A percentile compares a stretch with the other conserved stretches of the same genome.
These are phyloP conservation scores for Trachelus stipa DNA, from an alignment of 2,888 invertebrate species.

Conservation along the genomic window DNA sequence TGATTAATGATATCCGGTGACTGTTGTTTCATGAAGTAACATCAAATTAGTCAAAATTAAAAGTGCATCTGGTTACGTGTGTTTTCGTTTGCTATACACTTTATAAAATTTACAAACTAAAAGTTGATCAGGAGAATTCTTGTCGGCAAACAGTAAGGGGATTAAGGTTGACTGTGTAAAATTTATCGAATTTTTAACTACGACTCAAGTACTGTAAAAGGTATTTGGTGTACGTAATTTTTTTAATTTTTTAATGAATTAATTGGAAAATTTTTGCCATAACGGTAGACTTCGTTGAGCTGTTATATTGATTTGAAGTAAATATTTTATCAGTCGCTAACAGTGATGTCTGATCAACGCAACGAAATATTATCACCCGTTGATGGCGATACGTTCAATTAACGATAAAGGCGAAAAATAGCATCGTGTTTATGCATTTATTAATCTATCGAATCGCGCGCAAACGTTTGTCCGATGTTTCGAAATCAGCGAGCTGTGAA, in stretches of 20 bases:
- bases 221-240: conserved; percentile 21
- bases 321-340: neutral
- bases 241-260: neutral
- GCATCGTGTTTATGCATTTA: neutral
- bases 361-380: neutral
- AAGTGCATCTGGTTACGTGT: neutral
- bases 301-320: neutral
- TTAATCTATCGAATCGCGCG: neutral
- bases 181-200: conserved; percentile 42
- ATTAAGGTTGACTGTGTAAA: conserved; percentile 33
- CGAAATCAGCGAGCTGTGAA: conserved; percentile 24
- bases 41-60: neutral
- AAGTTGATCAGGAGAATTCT: conserved; percentile 42
- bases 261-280: neutral
- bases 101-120: conserved; percentile 33
- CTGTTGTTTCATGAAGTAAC: neutral
- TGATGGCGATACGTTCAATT: neutral
- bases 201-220: conserved; percentile 45
- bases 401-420: neutral
- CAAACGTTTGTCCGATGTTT: neutral
- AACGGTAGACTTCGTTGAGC: neutral
- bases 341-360: neutral
- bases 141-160: conserved; percentile 34
- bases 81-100: conserved; percentile 12
- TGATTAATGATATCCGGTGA: neutral